Base-by-base conservation (phyloP, 2,888 invertebrate genomes). In the Drosophila testacea region DNA sequence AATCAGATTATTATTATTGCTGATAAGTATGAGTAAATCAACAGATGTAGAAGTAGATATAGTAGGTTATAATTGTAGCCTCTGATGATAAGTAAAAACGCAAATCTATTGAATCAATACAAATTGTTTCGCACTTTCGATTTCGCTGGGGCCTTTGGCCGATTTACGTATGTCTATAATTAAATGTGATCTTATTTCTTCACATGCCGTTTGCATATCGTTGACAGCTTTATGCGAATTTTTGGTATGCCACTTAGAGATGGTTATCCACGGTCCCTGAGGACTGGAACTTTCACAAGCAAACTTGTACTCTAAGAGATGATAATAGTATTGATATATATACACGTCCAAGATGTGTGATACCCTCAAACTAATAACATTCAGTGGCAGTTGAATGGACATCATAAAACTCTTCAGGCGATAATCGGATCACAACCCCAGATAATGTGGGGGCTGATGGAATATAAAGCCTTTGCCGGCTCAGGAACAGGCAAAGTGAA, bases 351-450 rank as follows among this genome's bases (percentile, higher is more conserved):
- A 1, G 9, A 4, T 34, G 34, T 2, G 9, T 34, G 34, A 4
- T 30, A 7, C 30, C 7, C 30, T 6, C 30, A 34, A 22, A 22
- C 2, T 22, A 2, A 22, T 22, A 22, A 22, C 22, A 22, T 3
- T 22, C 59, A 27, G 28, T 63, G 38, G 51, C 48, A 22, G 2
- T 22, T 74, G 74, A 77, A 77, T 77, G 74, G 77, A 11, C 11
- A 48, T 77, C 69, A 60, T 82, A 83, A 81, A 82, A 77, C 84
- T 79, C 84, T 83, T 55, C 60, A 51, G 13, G 9, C 52, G 65
- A 68, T 72, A 69, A 73, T 61, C 61, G 34, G 10, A 11, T 0
- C 6, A 34, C 48, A 30, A 11, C 1, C 6, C 39, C 41, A 30
- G 75, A 76, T 71, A 76, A 75, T 70, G 75, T 22, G 11, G 28